Evolutionary conservation across 2,888 invertebrate genomes (phyloP).

Genomic region (Cyclophora albipunctata): DNA sequence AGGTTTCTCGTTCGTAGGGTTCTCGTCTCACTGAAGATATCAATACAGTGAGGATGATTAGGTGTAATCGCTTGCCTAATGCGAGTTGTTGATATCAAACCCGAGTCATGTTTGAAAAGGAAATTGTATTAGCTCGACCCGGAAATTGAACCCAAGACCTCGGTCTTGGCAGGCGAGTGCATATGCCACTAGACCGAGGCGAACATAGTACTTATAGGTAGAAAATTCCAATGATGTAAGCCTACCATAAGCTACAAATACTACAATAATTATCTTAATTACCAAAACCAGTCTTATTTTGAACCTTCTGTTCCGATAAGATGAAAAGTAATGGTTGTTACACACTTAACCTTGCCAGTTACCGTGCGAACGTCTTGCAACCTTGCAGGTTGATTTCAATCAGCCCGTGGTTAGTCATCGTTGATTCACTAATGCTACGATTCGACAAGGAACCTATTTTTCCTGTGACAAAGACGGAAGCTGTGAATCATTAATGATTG

Average conservation of each 20-base stretch:
- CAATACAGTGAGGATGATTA: too few relatives aligned
- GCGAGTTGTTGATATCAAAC: too few relatives aligned
- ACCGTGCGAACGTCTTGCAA: conserved; percentile 13
- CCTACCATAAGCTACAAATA: too few relatives aligned
- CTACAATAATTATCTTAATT: conserved; percentile 18
- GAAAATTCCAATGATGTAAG: conserved; percentile 16
- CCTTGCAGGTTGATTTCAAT: conserved; percentile 24
- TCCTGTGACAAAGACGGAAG: conserved; percentile 6
- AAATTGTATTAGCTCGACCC: too few relatives aligned
- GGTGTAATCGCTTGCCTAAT: too few relatives aligned
- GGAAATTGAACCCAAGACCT: too few relatives aligned
- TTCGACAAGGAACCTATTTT: conserved; percentile 27
- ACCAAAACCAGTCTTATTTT: conserved; percentile 13
- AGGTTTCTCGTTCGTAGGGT: too few relatives aligned
- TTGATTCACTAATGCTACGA: conserved; percentile 41
- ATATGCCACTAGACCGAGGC: too few relatives aligned
- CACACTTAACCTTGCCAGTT: conserved; percentile 17
- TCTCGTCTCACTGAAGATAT: too few relatives aligned
- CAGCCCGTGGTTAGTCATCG: conserved; percentile 40
- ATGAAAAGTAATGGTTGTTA: conserved; percentile 7
- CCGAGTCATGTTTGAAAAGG: too few relatives aligned
- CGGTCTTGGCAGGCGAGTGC: too few relatives aligned
- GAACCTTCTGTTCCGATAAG: conserved; percentile 20
- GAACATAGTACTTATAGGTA: too few relatives aligned
- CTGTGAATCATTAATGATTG: conserved; percentile 17